Conservation (phyloP, 2,113 vertebrate genomes). For the Cynoglossus semilaevis region DNA sequence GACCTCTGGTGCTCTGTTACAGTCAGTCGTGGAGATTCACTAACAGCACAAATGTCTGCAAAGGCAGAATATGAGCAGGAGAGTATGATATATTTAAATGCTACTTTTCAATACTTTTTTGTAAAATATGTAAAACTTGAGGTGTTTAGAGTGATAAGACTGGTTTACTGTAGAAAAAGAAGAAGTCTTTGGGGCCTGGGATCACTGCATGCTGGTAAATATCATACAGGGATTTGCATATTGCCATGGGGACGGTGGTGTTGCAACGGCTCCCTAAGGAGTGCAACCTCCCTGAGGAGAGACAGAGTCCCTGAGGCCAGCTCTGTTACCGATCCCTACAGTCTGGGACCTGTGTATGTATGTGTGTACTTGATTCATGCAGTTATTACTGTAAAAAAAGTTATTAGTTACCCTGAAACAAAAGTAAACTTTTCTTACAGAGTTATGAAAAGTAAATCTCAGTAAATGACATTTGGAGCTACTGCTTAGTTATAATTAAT, state of each 20-base stretch:
- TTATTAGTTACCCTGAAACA: conserved; percentile 28
- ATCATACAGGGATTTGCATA: conserved; percentile 68
- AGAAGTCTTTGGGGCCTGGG: conserved; percentile 50
- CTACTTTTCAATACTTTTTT: conserved; percentile 37
- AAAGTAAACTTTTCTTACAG: conserved; percentile 42
- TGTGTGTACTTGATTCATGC: conserved; percentile 13
- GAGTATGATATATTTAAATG: conserved; percentile 35
- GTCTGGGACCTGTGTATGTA: conserved; percentile 4
- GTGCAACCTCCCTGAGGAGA: conserved; percentile 53
- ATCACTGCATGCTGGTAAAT: conserved; percentile 60
- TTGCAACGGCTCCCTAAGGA: conserved; percentile 58
- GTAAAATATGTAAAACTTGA: conserved; percentile 42
- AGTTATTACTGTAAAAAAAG: conserved; percentile 30
- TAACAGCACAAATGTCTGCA: no score
- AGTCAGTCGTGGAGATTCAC: no score
- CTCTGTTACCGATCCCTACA: conserved; percentile 35
- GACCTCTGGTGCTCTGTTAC: no score
- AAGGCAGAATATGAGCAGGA: neutral
- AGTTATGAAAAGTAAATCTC: conserved; percentile 14
- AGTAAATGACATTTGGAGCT: neutral
- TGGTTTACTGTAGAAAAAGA: conserved; percentile 42
- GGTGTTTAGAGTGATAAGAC: conserved; percentile 31
- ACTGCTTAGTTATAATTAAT: no score
- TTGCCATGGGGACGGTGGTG: conserved; percentile 66
- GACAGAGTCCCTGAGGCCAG: conserved; percentile 57